Conservation (phyloP, 2,113 vertebrate species). For the Lipophrys pholis region DNA sequence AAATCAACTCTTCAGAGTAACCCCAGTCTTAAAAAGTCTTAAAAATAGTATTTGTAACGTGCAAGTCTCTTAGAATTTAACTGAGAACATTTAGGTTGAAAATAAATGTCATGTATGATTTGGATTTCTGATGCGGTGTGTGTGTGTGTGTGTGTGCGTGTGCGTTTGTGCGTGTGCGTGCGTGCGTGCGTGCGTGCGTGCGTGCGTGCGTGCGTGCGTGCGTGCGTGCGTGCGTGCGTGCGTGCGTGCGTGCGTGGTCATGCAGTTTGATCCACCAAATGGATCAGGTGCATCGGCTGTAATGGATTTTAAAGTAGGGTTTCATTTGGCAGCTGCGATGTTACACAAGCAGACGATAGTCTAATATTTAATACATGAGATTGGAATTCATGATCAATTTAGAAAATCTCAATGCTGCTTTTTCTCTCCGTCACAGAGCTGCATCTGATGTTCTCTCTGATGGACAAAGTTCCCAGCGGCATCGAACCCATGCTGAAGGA, state of each 20-base stretch:
- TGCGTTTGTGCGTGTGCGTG: constrained; percentile 3
- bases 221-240: neutral
- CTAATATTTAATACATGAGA: neutral
- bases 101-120: neutral
- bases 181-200: neutral
- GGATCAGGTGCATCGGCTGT: constrained; percentile 9
- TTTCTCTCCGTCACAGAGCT: constrained; percentile 84
- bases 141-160: neutral
- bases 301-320: constrained; percentile 56
- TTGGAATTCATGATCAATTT: no score
- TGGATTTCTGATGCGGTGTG: neutral
- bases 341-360: constrained; percentile 4
- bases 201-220: no score
- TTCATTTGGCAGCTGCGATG: constrained; percentile 6
- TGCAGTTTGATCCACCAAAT: constrained; percentile 8
- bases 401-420: neutral
- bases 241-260: neutral
- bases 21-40: no score
- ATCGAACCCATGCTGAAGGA: constrained; percentile 99
- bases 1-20: no score
- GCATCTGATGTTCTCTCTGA: constrained; percentile 98
- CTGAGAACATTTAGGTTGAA: neutral
- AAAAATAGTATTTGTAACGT: no score
- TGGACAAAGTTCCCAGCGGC: constrained; percentile 98
- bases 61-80: neutral